Conservation (phyloP, 2,113 vertebrate genomes). For the rabbit (Oryctolagus cuniculus) region mOryCun1.1 NC_091447.1:41852501-41853000, state of each 20-base stretch:
- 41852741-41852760: too few relatives aligned
- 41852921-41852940: conserved; percentile 24
- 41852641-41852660: conserved; percentile 1
- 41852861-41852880: not conserved
- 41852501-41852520: not conserved
- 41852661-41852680: not conserved
- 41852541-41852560: not conserved
- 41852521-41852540: not conserved
- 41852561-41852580: not conserved
- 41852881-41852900: conserved; percentile 24
- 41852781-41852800: not conserved
- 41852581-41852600: not conserved
- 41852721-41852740: too few relatives aligned
- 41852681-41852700: not conserved
- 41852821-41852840: not conserved
- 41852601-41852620: not conserved
- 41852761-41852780: too few relatives aligned
- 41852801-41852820: not conserved
- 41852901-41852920: conserved; percentile 46
- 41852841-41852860: not conserved
- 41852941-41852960: not conserved
- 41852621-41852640: not conserved
- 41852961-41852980: not conserved
- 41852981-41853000: not conserved
- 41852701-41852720: too few relatives aligned